A percentile compares a stretch with the other conserved stretches of the same genome.
These are phyloP conservation scores for Orientallactaga bullata DNA, from an alignment of 2,113 vertebrate species.

Conservation along the genomic window DNA sequence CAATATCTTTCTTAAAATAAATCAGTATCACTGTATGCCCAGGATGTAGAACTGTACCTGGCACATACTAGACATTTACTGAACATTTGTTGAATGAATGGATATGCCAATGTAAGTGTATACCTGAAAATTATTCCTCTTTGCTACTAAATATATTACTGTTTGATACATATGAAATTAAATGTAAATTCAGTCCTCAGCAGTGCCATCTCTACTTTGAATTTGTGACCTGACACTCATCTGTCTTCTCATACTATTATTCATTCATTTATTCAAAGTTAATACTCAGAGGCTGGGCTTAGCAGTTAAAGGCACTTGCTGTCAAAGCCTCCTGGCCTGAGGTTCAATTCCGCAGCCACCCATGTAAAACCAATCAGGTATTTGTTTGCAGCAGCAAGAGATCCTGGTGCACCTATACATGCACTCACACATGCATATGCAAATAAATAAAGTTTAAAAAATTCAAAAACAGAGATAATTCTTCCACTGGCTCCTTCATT, in stretches of 20 bases:
- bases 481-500: neutral
- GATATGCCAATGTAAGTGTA: conserved; percentile 31
- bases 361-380: too few species aligned
- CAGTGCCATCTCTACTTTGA: neutral
- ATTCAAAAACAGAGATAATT: neutral
- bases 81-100: neutral
- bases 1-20: neutral
- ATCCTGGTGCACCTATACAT: too few species aligned
- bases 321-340: too few species aligned
- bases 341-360: too few species aligned
- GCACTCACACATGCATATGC: too few species aligned
- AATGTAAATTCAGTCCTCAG: conserved; percentile 2
- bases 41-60: conserved; percentile 6
- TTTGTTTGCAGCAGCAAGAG: too few species aligned
- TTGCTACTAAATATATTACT: conserved; percentile 7
- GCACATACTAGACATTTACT: conserved; percentile 3
- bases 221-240: neutral
- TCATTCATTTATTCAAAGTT: neutral
- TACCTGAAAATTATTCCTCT: conserved; percentile 13
- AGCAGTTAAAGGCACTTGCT: too few species aligned
- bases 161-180: conserved; percentile 32
- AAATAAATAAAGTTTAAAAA: too few species aligned
- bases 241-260: neutral
- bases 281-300: neutral
- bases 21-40: neutral